A percentile compares a stretch with the other conserved stretches of the same genome.
Evolutionary conservation across 1,140 invertebrate genomes (phyloP).

Genomic region (Varroa destructor): DNA sequence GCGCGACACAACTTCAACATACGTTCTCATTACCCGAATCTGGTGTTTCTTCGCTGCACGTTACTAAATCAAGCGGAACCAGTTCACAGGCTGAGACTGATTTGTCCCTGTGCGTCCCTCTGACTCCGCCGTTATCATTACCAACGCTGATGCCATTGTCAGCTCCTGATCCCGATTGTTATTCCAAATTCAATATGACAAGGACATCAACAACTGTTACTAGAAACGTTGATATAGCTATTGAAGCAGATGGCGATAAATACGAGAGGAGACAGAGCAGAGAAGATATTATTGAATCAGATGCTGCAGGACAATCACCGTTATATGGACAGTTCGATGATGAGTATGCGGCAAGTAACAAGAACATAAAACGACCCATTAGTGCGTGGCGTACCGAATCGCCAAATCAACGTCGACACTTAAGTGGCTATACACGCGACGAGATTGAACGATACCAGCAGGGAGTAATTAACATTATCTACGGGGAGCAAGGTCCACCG

Average conservation of each 20-base stretch:
- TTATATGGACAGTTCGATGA: no score
- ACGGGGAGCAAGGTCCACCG: neutral
- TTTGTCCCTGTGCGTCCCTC: neutral
- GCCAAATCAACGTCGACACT: neutral
- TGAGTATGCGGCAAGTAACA: no score
- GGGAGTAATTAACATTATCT: neutral
- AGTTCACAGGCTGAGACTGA: slow-evolving; percentile 14
- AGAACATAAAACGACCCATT: no score
- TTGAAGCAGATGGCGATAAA: neutral
- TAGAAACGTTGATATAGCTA: neutral
- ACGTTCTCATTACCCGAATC: neutral
- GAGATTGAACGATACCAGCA: slow-evolving; percentile 14
- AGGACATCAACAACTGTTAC: neutral
- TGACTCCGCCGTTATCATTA: neutral
- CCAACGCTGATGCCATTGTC: neutral
- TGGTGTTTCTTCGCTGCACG: neutral
- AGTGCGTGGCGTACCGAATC: neutral
- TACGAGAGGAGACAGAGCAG: neutral
- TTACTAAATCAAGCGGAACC: neutral
- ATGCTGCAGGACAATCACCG: neutral
- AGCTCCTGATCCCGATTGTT: neutral
- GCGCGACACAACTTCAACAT: neutral
- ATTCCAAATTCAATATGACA: no score
- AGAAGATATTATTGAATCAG: neutral
- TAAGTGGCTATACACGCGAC: neutral